Percentiles rank a stretch among this genome's conserved stretches.
phyloP scores from a whole-genome alignment of 2,888 invertebrate species.

The Neoascia interrupta region DNA sequence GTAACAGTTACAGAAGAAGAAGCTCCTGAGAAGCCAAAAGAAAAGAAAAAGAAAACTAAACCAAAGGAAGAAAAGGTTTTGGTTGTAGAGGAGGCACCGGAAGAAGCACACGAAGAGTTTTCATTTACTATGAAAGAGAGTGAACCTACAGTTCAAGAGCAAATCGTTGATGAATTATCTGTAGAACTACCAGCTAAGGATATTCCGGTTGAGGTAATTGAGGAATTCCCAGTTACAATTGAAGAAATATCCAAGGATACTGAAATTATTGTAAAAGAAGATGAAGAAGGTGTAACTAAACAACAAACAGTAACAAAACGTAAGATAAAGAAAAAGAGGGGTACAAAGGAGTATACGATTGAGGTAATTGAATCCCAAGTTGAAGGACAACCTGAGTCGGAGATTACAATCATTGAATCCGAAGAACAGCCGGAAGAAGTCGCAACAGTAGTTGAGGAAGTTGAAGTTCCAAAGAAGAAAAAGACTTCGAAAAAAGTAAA shows the following conservation, averaged over 20 bases:
- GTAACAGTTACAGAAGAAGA: constrained; percentile 70
- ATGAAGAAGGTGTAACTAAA: constrained; percentile 76
- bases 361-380: constrained; percentile 80
- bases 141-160: constrained; percentile 71
- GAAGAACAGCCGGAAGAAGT: constrained; percentile 71
- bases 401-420: constrained; percentile 74
- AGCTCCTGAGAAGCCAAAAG: constrained; percentile 70
- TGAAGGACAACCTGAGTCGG: constrained; percentile 77
- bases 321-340: constrained; percentile 77
- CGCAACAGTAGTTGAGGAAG: constrained; percentile 62
- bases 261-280: constrained; percentile 64
- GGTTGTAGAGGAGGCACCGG: constrained; percentile 73
- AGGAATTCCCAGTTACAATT: constrained; percentile 59
- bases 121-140: constrained; percentile 72
- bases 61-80: constrained; percentile 73
- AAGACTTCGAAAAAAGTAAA: constrained; percentile 72
- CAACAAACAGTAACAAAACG: constrained; percentile 77
- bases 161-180: constrained; percentile 56
- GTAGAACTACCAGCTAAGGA: constrained; percentile 65
- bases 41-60: constrained; percentile 75
- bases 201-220: constrained; percentile 12
- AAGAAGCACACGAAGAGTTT: constrained; percentile 72
- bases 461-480: constrained; percentile 70
- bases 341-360: constrained; percentile 78
- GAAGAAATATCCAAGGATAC: constrained; percentile 70